phyloP scores from a whole-genome alignment of 2,797 vertebrate species.

The Hippoglossus hippoglossus region DNA sequence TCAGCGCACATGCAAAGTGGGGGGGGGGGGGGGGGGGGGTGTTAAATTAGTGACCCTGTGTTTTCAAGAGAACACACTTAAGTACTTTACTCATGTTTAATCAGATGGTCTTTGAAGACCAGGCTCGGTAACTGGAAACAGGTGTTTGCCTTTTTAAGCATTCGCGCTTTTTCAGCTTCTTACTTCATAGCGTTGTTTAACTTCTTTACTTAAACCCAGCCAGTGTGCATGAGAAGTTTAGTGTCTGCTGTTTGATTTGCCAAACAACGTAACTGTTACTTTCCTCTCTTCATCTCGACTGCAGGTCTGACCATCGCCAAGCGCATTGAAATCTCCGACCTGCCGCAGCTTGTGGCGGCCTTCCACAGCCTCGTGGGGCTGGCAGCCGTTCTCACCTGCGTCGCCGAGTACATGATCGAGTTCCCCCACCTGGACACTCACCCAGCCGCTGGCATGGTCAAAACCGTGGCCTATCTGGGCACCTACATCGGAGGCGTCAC shows the following conservation, averaged over 20 bases:
- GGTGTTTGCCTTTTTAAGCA: conserved; percentile 42
- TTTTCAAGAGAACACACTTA: conserved; percentile 43
- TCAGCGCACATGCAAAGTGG: conserved; percentile 25
- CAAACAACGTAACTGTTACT: conserved; percentile 17
- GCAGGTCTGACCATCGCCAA: conserved; percentile 88
- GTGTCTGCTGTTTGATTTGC: conserved; percentile 15
- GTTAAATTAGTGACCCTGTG: conserved; percentile 26
- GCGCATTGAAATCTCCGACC: conserved; percentile 86
- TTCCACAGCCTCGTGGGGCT: conserved; percentile 88
- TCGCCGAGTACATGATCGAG: conserved; percentile 84
- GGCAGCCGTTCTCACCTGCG: conserved; percentile 83
- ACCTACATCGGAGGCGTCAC: conserved; percentile 84
- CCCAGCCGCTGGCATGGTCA: conserved; percentile 79
- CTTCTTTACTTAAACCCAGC: conserved; percentile 1
- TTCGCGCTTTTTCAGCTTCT: conserved; percentile 6
- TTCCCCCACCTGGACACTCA: conserved; percentile 82
- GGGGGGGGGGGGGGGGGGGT: conserved; percentile 32
- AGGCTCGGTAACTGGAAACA: conserved; percentile 60
- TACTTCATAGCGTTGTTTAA: conserved; percentile 21
- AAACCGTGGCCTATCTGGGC: conserved; percentile 83
- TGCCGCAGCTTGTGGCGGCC: conserved; percentile 86
- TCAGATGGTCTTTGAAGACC: conserved; percentile 58
- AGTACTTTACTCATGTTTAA: conserved; percentile 40
- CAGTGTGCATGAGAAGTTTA: conserved; percentile 34
- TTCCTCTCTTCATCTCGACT: neutral